Evolutionary conservation across 1,140 invertebrate genomes (phyloP), one percentile per base, ranked within the genome.

Genomic region (Anoplolepis gracilipes): DNA sequence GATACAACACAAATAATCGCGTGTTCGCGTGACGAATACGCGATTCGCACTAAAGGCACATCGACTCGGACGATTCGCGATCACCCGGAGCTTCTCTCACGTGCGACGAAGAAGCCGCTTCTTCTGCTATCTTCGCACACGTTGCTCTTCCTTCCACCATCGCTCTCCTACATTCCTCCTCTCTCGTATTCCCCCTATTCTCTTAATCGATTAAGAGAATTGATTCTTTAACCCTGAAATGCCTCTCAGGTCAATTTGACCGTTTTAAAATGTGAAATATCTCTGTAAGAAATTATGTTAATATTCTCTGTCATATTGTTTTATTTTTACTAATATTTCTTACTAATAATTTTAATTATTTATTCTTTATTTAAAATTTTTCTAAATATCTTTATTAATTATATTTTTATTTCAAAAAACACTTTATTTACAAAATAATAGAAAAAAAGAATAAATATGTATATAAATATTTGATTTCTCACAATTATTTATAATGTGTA

Each of bases 41-140:
- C 88, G 87, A 90, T 86, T 85, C 86, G 87, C 62, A 92, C 92
- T 92, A 91, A 92, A 87, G 65, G 78, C 73, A 79, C 64, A 85
- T 81, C 42, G 62, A n/a, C 86, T 65, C 87, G 39, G 13, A 46
- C 36, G 75, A 53, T 85, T 88, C 85, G 67, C 86, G 77, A 89
- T 79, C 84, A 36, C 59, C 25, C 30, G 62, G 55, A 85, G 70
- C 57, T 61, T 84, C 55, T 85, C 53, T 70, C 78, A 61, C 85
- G 67, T 67, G 85, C 86, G 73, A 84, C 77, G 85, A 89, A 86
- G 89, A 89, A 87, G 73, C 19, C 70, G 85, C 72, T 77, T 61
- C 46, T 49, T 25, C 72, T 61, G 65, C 61, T 55, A 70, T 72
- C 62, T 61, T 78, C 61, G 87, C 64, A 22, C 81, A 70, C 72